Base-by-base conservation (phyloP, 2,888 invertebrate species). In the Ormyrus pomaceus region DNA sequence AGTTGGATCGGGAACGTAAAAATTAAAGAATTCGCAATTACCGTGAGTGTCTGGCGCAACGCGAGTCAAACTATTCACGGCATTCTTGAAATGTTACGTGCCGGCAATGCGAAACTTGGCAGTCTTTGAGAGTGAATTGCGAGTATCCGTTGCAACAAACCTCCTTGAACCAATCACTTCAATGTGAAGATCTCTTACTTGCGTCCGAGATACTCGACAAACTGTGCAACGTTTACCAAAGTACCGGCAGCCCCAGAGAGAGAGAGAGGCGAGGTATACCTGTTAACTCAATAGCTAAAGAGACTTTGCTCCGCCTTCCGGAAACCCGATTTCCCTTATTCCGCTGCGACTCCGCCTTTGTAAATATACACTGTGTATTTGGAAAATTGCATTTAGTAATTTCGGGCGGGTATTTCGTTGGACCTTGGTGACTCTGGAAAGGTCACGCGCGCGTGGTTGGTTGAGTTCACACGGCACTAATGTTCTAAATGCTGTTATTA, bases 131-230 rank as follows among this genome's bases (percentile, higher is more conserved):
- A 71, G 74, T 45, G 78, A 74, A 70, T 77, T 61, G 70, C 61
- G 53, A 66, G 74, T 71, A 77, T 72, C 69, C 45, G 68, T 61
- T 61, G 70, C 70, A 59, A 53, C 59, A 34, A 56, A n/a, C 51
- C 61, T 50, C n/a, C 81, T 82, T 64, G 79, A 79, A 70, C 77
- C 79, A 82, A 82, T 82, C 79, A 82, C 79, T 82, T 74, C 73
- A 79, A 73, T 61, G 69, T 82, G 77, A 77, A 82, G 82, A 82
- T 77, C 79, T 79, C 82, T 82, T 79, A 82, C 79, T 79, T 64
- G 69, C 77, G 76, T 71, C 70, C 75, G 81, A 71, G 72, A 77
- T 71, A 79, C 79, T 82, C 77, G 66, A 71, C 70, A 19, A 74
- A 76, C 71, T 79, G 71, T 68, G 58, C 76, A 65, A 69, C 76